These are phyloP conservation scores for Pristionchus fissidentatus DNA, from an alignment of 2,888 invertebrate genomes.

Conservation along the genomic window DNA sequence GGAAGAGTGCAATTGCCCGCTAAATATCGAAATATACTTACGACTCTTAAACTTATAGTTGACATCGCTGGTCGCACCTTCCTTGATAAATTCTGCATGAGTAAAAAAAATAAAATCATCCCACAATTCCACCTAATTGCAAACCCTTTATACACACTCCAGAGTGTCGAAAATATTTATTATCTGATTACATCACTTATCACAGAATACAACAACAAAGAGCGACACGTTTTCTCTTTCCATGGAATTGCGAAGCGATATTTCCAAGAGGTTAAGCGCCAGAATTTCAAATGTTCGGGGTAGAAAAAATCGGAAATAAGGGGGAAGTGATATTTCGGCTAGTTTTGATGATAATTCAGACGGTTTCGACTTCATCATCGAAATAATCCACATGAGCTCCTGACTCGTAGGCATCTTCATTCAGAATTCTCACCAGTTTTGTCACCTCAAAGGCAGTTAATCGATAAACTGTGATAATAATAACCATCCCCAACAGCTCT, in stretches of 20 bases:
- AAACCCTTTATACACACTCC: too few relatives aligned
- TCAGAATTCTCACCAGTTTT: slow-evolving; percentile 48
- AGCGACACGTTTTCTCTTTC: slow-evolving; percentile 2
- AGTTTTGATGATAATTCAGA: background rate
- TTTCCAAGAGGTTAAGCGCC: background rate
- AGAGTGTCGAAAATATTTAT: too few relatives aligned
- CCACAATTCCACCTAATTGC: too few relatives aligned
- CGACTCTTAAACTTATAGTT: too few relatives aligned
- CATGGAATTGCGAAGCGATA: slow-evolving; percentile 6
- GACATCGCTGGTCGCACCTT: too few relatives aligned
- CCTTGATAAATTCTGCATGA: too few relatives aligned
- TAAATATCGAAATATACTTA: too few relatives aligned
- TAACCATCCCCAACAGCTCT: background rate
- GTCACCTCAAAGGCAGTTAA: background rate
- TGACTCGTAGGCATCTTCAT: slow-evolving; percentile 50
- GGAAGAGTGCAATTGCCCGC: too few relatives aligned
- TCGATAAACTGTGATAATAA: background rate
- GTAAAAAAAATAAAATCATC: too few relatives aligned
- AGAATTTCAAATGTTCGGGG: background rate
- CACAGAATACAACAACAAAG: slow-evolving; percentile 14
- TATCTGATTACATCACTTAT: too few relatives aligned
- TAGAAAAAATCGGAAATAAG: background rate
- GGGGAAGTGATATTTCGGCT: background rate
- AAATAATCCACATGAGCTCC: slow-evolving; percentile 50
- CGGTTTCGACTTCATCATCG: slow-evolving; percentile 35